Percentiles rank a stretch among this genome's conserved stretches.
Evolutionary conservation across 2,888 invertebrate genomes (phyloP).

Genomic region (Chrysolina americana): DNA sequence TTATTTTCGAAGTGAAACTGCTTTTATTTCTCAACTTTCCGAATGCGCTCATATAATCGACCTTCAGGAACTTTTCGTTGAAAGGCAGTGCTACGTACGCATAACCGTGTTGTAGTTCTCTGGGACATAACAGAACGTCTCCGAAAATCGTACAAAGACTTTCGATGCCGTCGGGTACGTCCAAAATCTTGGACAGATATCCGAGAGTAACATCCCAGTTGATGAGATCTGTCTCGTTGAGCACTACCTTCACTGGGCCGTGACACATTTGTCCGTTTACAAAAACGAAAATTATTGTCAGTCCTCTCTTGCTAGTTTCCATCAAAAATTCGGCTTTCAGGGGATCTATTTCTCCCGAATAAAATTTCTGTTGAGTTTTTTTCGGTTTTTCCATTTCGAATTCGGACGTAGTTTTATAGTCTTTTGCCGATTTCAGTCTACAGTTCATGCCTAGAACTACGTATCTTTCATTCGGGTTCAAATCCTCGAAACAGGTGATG

Average conservation of each 20-base stretch:
- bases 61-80: conserved; percentile 45
- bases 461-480: conserved; percentile 39
- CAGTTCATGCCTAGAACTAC: conserved; percentile 36
- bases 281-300: conserved; percentile 41
- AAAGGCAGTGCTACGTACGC: conserved; percentile 52
- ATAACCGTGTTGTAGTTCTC: conserved; percentile 51
- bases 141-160: conserved; percentile 49
- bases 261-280: conserved; percentile 41
- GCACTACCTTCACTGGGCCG: conserved; percentile 41
- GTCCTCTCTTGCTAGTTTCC: conserved; percentile 39
- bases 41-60: conserved; percentile 45
- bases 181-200: conserved; percentile 43
- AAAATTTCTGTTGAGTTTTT: conserved; percentile 35
- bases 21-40: conserved; percentile 12
- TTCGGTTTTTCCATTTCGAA: conserved; percentile 29
- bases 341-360: conserved; percentile 39
- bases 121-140: conserved; percentile 38
- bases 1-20: conserved; percentile 5
- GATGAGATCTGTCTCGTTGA: conserved; percentile 38
- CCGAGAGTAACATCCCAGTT: conserved; percentile 37
- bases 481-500: conserved; percentile 39
- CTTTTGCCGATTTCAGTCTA: conserved; percentile 35
- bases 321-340: conserved; percentile 31
- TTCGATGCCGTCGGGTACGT: conserved; percentile 45
- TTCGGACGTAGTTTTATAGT: conserved; percentile 41